A percentile compares a stretch with the other conserved stretches of the same genome.
Conservation (phyloP, 2,888 invertebrate genomes). For the Zootermopsis nevadensis region DNA sequence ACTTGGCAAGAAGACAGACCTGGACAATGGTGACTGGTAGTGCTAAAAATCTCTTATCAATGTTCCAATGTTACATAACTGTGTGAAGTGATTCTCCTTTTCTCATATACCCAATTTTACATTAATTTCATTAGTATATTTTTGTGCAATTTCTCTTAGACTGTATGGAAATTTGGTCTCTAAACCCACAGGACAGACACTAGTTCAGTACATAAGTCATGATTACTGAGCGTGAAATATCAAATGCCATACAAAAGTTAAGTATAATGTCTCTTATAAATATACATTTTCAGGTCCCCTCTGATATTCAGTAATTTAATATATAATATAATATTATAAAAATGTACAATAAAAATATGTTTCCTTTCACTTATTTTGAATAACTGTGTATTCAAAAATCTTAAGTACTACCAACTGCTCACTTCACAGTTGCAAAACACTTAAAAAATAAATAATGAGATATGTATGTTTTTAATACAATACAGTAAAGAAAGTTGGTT, state of each 20-base stretch:
- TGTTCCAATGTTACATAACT: no score
- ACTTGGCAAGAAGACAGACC: no score
- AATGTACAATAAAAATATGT: not conserved
- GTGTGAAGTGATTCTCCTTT: no score
- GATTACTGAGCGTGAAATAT: not conserved
- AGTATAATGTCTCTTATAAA: slow-evolving; percentile 1
- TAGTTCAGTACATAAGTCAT: not conserved
- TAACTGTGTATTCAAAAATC: not conserved
- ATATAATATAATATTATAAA: not conserved
- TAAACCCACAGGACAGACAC: not conserved
- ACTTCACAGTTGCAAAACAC: slow-evolving; percentile 5
- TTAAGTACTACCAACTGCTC: slow-evolving; percentile 4
- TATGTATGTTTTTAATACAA: not conserved
- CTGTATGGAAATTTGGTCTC: not conserved
- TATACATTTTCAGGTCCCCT: slow-evolving; percentile 37
- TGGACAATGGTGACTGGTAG: no score
- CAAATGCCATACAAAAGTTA: slow-evolving; percentile 15
- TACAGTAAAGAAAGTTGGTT: not conserved
- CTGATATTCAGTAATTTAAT: slow-evolving; percentile 12
- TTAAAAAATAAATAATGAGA: slow-evolving; percentile 11
- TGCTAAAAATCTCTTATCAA: no score
- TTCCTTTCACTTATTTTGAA: slow-evolving; percentile 9
- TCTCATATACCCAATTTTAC: no score
- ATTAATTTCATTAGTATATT: no score
- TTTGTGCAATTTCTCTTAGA: not conserved